Evolutionary conservation across 2,797 vertebrate genomes (phyloP), one percentile per base, ranked within the genome.

Genomic region (Typhlichthys subterraneus): DNA sequence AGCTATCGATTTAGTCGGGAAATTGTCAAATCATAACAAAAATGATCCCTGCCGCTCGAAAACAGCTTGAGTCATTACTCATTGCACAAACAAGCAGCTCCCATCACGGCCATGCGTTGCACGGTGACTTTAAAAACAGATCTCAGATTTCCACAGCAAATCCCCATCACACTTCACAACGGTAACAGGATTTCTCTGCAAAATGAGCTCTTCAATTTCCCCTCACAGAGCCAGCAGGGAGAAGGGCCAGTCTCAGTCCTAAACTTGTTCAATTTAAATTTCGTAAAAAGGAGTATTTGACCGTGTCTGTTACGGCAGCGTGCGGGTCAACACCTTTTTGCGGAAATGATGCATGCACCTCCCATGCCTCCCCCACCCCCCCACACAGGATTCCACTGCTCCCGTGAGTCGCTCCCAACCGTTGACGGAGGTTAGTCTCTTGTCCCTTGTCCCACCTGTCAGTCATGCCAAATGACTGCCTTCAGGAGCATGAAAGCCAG

Each of bases 221-320:
- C 58, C 69, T 78, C 50, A 77, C 54, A 65, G 66, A 69, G 62
- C 53, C 79, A 51, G 81, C 65, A n/a, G 81, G 67, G 2, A 10
- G 12, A 7, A 2, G 42, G 2, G 31, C 33, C 38, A 13, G 23
- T 64, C 58, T 73, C 76, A 29, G 60, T 62, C 66, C 57, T 54
- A 46, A 57, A 65, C 73, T 79, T 59, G 65, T 85, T 89, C 63
- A 63, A 84, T 86, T 87, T 81, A n/a, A 73, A 76, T 85, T 82
- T 85, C 69, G 75, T 75, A 75, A 68, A 77, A 80, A 60, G 66
- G 63, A 81, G 61, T 15, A 60, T 75, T 86, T 69, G 65, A 69
- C 54, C 71, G 67, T 72, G 67, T 82, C 68, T 80, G 76, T 82
- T 82, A 70, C 52, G 46, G 78, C 31, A 71, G 62, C 56, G 76